Evolutionary conservation across 2,888 invertebrate species (phyloP).

Genomic region (Lochmaea crataegi): DNA sequence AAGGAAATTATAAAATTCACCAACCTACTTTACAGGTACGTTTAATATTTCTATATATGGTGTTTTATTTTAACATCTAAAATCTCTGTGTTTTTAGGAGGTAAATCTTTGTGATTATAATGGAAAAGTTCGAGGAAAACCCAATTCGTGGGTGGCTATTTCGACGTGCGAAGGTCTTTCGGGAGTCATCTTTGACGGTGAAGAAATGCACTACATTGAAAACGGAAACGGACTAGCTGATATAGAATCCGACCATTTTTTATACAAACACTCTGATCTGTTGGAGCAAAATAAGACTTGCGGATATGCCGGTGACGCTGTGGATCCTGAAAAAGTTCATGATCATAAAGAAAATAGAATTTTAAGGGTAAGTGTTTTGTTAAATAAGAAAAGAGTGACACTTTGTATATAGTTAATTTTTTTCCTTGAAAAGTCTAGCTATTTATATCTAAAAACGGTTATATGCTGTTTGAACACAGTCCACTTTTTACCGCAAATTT

Average conservation of each 20-base stretch:
- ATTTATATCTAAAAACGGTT: not conserved
- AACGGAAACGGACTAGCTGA: conserved; percentile 54
- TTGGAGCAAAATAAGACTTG: conserved; percentile 71
- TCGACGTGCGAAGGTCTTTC: conserved; percentile 81
- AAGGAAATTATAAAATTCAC: conserved; percentile 69
- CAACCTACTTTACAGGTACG: conserved; percentile 70
- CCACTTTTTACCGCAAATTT: not conserved
- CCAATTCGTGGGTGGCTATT: conserved; percentile 83
- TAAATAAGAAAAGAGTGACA: too few relatives aligned
- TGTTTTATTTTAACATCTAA: not conserved
- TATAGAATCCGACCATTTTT: conserved; percentile 66
- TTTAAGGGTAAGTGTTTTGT: conserved; percentile 70
- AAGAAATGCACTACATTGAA: conserved; percentile 79
- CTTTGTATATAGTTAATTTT: not conserved
- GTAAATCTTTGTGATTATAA: conserved; percentile 81
- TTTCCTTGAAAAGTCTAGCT: not conserved
- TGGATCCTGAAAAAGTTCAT: conserved; percentile 58
- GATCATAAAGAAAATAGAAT: conserved; percentile 68
- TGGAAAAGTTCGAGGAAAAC: conserved; percentile 77
- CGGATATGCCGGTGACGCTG: conserved; percentile 63
- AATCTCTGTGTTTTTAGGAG: conserved; percentile 67
- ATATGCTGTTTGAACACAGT: not conserved
- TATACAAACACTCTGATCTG: conserved; percentile 75
- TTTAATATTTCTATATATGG: not conserved
- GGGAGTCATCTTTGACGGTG: conserved; percentile 84